Evolutionary conservation across 2,888 invertebrate species (phyloP), one percentile per base, ranked within the genome.

Genomic region (Erannis defoliaria): DNA sequence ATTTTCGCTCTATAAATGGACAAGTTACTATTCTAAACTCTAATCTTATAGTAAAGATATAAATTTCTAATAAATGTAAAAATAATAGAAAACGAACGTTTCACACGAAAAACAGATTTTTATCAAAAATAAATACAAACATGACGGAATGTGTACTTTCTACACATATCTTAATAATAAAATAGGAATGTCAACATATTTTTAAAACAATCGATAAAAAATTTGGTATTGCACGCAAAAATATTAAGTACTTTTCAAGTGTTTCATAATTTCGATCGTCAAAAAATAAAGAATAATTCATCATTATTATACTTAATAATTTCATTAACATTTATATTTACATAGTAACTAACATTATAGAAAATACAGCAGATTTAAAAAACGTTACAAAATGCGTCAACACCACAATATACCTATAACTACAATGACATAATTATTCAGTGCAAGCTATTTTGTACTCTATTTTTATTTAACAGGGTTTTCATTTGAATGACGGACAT

Each of bases 161-260:
- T 49, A 46, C 56, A 62, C 53, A 62, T 29, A 63, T 42, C 54
- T 50, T 45, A 31, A 31, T 21, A 61, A 62, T 49, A 67, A 55
- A 65, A 59, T 55, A 51, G 72, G 72, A 74, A 74, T 74, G 72
- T 71, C 51, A 55, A 45, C 9, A 49, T 46, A 42, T n/a, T 26
- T 26, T 16, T 29, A 42, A 18, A 31, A 40, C 18, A 33, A 16
- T 31, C 1, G 26, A 31, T 33, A 29, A 18, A 55, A 46, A 29
- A 16, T 42, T 19, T 51, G 35, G 54, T 64, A 66, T 68, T 63
- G 66, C 62, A 68, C 67, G n/a, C 4, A 48, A 12, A 16, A 37
- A 29, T 5, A n/a, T 45, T 51, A 51, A 57, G 57, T 57, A 57
- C 51, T 38, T 9, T 38, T 12, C 18, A 18, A 38, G 38, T 42